Conservation (phyloP, 2,113 vertebrate species). For the Amazona guildingii region DNA sequence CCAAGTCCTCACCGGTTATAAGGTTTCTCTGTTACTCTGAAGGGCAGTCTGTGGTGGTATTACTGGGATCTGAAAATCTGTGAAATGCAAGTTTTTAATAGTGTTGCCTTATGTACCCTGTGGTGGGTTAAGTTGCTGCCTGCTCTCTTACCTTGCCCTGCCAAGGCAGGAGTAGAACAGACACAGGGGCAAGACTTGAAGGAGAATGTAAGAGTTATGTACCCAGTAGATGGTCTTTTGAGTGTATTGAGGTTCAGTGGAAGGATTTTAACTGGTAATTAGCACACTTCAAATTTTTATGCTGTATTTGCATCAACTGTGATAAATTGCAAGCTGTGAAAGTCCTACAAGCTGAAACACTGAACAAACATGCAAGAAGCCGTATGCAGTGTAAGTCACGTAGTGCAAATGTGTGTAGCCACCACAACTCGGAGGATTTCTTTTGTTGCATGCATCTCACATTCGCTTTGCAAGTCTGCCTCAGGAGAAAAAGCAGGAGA, state of each 20-base stretch:
- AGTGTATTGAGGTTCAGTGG: not conserved
- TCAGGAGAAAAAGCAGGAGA: not conserved
- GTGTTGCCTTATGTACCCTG: not conserved
- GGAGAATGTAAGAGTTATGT: not conserved
- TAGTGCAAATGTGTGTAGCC: not conserved
- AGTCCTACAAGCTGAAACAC: not conserved
- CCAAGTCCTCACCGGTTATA: not conserved
- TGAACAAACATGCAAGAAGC: not conserved
- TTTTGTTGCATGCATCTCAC: not conserved
- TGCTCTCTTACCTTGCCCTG: not conserved
- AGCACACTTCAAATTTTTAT: not conserved
- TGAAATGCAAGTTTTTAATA: not conserved
- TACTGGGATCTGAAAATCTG: not conserved
- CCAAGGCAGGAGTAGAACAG: not conserved
- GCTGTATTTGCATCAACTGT: not conserved
- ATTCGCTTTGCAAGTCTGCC: not conserved
- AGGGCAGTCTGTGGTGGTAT: not conserved
- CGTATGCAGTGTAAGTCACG: fast-evolving
- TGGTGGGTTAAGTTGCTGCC: not conserved
- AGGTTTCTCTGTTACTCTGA: not conserved
- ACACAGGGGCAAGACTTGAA: not conserved
- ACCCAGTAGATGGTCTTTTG: not conserved
- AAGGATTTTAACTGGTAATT: not conserved
- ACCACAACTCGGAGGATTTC: not conserved
- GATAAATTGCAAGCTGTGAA: not conserved